A percentile compares a stretch with the other conserved stretches of the same genome.
Evolutionary conservation across 2,113 vertebrate species (phyloP).

Genomic region (Oreochromis aureus): DNA sequence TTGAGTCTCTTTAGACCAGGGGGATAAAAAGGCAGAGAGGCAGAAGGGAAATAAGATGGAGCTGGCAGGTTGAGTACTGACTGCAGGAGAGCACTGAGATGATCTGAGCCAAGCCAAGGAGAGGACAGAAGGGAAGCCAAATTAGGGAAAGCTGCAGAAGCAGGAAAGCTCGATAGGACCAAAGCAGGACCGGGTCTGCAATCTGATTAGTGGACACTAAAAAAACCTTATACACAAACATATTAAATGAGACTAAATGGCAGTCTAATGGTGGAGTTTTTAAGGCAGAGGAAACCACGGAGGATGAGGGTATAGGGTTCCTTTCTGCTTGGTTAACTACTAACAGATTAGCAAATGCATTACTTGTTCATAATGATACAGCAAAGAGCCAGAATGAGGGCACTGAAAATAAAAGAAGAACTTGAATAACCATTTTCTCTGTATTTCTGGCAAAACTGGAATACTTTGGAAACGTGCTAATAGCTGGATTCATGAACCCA

Average conservation of each 20-base stretch:
- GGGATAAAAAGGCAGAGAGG: not conserved
- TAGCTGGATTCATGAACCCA: not conserved
- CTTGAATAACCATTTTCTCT: not conserved
- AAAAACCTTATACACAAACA: not conserved
- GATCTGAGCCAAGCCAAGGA: not conserved
- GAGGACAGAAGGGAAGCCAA: not conserved
- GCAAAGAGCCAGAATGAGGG: not conserved
- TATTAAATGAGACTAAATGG: not conserved
- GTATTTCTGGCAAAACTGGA: not conserved
- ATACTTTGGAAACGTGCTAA: not conserved
- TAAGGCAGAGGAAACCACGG: not conserved
- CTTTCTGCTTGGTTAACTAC: not conserved
- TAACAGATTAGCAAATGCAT: not conserved
- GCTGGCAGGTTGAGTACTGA: not conserved
- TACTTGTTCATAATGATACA: not conserved
- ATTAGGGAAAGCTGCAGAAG: not conserved
- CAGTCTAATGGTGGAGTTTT: not conserved
- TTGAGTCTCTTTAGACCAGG: not conserved
- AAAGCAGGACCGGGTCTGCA: not conserved
- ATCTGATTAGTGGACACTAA: not conserved
- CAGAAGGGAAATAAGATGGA: not conserved
- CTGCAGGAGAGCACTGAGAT: not conserved
- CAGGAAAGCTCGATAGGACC: not conserved
- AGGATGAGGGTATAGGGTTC: not conserved
- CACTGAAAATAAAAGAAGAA: not conserved